Base-by-base conservation (phyloP, 2,888 invertebrate species). In the Spisula subtruncata region DNA sequence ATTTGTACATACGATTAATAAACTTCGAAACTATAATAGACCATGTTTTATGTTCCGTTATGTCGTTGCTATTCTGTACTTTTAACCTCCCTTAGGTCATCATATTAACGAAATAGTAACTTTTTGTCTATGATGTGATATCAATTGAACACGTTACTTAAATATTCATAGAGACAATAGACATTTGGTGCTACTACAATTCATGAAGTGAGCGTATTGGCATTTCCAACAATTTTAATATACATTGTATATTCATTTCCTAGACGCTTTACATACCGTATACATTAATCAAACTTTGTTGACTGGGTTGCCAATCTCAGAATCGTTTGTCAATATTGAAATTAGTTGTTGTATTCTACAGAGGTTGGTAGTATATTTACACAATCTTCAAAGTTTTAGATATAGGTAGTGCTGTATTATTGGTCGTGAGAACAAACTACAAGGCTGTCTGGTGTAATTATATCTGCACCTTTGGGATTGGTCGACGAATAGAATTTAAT, bases 241-340 rank as follows among this genome's bases (percentile, higher is more conserved):
- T 75, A 35, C 18, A 75, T 35, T n/a, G n/a, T n/a, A n/a, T n/a
- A n/a, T 71, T 5, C 32, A n/a, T 12, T 71, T 71, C 71, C 71
- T 32, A 71, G 71, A 66, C 60, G 25, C 60, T 12, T 25, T 5
- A 32, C 8, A 32, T 75, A 75, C 16, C 35, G 12, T 10, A 18
- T 35, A 75, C 29, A 75, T 75, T 75, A 35, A 75, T 32, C 75
- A 75, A 8, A 25, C 35, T 75, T 41, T 0, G 35, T 1, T 35
- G 75, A 32, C 20, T 18, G 25, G 12, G 75, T 12, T 75, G 75
- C 32, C 60, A 66, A 66, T 66, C 60, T 32, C 4, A 35, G 32
- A 16, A 75, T 75, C 75, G 75, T 35, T 32, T 75, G 75, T 75
- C 75, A 75, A 35, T 75, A 75, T 75, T 32, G 75, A 75, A 75